Evolutionary conservation across 2,888 invertebrate genomes (phyloP), one percentile per base, ranked within the genome.

Genomic region (Lycaena phlaeas): DNA sequence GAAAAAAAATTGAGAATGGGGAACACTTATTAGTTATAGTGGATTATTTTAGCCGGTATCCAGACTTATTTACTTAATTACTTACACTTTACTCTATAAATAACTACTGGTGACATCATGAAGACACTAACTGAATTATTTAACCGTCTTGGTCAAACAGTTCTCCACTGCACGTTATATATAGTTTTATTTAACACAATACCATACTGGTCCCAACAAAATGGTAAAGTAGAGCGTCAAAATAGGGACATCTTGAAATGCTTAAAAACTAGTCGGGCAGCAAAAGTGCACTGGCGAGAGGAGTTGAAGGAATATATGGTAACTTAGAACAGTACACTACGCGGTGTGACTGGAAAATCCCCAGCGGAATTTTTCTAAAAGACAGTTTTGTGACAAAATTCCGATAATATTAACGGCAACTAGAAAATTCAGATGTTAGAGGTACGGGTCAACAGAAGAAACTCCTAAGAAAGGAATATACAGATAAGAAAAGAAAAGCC

Each of bases 321-420:
- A n/a, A n/a, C n/a, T n/a, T n/a, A n/a, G n/a, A n/a, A n/a, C n/a
- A n/a, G n/a, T n/a, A n/a, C n/a, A n/a, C n/a, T n/a, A n/a, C n/a
- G n/a, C n/a, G n/a, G n/a, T 22, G 51, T 53, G 1, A 61, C 61
- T 3, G 53, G 63, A 1, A 53, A 46, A 42, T 38, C 53, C 1
- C 55, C 56, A 0, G 25, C 53, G 11, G 53, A 56, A 34, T 44
- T 53, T 41, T 52, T 57, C 40, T 56, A 34, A 36, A 6, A 38
- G 59, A n/a, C 41, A 53, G 36, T 50, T 56, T 36, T 28, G 57
- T 14, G 62, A 62, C 5, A n/a, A n/a, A n/a, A n/a, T n/a, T n/a
- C 26, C n/a, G 26, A 26, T 26, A 3, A 6, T 26, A 26, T n/a
- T n/a, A 26, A 4, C 26, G 26, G 3, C 9, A n/a, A 7, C 43